phyloP scores from a whole-genome alignment of 2,113 vertebrate species.

The Spermophilus dauricus region DNA sequence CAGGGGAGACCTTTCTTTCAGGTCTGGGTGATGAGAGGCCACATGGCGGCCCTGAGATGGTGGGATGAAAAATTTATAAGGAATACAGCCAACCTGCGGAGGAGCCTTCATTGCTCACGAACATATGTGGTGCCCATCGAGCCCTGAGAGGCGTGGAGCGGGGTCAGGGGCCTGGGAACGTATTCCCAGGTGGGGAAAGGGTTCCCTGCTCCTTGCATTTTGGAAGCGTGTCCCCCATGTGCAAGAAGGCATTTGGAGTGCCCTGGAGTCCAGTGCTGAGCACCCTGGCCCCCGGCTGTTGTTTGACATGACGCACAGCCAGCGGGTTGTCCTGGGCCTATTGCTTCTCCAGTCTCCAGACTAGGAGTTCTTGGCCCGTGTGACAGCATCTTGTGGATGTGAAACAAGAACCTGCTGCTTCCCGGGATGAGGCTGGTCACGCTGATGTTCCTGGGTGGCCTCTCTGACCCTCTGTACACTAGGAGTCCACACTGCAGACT shows the following conservation, averaged over 20 bases:
- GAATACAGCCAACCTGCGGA: constrained; percentile 77
- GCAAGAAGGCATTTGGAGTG: constrained; percentile 55
- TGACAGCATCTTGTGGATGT: constrained; percentile 16
- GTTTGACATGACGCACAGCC: constrained; percentile 52
- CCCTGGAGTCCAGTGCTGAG: constrained; percentile 5
- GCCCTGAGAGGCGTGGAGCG: too few relatives aligned
- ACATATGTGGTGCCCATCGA: too few relatives aligned
- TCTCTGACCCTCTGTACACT: constrained; percentile 49
- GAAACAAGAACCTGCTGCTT: constrained; percentile 27
- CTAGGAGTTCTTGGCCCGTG: constrained; percentile 37
- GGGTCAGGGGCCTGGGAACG: not conserved
- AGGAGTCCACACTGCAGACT: constrained; percentile 64
- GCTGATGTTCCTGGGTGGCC: constrained; percentile 72
- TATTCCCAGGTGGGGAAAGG: constrained; percentile 44
- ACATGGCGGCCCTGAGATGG: constrained; percentile 65
- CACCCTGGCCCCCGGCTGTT: constrained; percentile 39
- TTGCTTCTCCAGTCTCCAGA: not conserved
- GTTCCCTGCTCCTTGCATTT: constrained; percentile 48
- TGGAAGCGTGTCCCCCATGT: constrained; percentile 60
- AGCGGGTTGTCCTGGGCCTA: constrained; percentile 68
- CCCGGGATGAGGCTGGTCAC: not conserved
- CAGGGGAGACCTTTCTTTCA: constrained; percentile 82
- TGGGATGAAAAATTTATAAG: constrained; percentile 78
- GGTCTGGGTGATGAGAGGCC: constrained; percentile 49
- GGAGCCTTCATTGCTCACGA: constrained; percentile 80